Percentiles rank a stretch among this genome's conserved stretches.
Conservation (phyloP, 2,113 vertebrate genomes). For the Pelobates fuscus region DNA sequence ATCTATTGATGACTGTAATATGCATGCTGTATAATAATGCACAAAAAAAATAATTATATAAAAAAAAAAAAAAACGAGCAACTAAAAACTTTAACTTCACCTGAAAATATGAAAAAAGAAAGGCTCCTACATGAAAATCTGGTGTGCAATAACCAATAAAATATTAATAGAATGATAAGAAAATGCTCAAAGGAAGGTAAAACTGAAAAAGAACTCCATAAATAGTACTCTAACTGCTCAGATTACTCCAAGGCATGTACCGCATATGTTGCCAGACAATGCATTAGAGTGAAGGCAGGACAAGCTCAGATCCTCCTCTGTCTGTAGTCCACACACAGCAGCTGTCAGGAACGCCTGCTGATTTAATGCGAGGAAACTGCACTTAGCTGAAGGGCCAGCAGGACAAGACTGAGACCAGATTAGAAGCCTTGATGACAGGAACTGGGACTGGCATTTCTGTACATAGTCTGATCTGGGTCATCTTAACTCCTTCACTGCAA, state of each 20-base stretch:
- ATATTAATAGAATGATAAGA: no score
- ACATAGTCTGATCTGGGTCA: slow-evolving; percentile 72
- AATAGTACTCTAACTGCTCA: neutral
- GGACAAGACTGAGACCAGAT: slow-evolving; percentile 54
- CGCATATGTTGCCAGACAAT: slow-evolving; percentile 65
- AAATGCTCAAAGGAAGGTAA: no score
- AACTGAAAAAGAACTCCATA: neutral
- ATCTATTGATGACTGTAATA: no score
- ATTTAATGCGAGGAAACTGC: slow-evolving; percentile 67
- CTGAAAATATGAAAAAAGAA: no score
- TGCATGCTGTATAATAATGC: no score
- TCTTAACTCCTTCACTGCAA: slow-evolving; percentile 66
- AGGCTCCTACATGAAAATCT: no score
- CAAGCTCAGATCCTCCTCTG: slow-evolving; percentile 48
- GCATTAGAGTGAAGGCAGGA: slow-evolving; percentile 50
- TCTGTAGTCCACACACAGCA: slow-evolving; percentile 66
- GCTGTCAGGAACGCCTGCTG: slow-evolving; percentile 66
- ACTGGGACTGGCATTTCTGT: slow-evolving; percentile 67
- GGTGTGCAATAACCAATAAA: no score
- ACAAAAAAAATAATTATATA: no score
- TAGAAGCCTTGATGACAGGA: slow-evolving; percentile 66
- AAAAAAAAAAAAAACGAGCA: no score
- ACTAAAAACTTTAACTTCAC: no score
- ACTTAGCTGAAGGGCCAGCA: slow-evolving; percentile 67
- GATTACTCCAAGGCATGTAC: slow-evolving; percentile 58